phyloP scores from a whole-genome alignment of 2,888 invertebrate genomes.

The Laspeyria flexula region DNA sequence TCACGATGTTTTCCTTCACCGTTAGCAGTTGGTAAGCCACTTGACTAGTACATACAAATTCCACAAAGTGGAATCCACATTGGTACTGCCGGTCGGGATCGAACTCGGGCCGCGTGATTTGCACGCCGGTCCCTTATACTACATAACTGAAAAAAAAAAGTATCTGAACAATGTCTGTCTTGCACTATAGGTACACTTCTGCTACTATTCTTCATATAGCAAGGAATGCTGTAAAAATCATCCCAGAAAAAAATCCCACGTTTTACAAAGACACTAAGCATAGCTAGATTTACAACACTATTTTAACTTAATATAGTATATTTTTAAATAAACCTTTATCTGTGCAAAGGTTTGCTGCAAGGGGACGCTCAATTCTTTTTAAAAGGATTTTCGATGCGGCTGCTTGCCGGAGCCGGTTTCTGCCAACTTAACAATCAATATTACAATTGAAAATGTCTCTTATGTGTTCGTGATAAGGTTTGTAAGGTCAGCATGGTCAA shows the following conservation, averaged over 20 bases:
- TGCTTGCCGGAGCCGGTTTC: constrained; percentile 44
- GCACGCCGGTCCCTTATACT: too few species aligned
- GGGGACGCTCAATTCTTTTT: constrained; percentile 54
- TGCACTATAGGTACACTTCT: too few species aligned
- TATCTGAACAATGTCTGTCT: too few species aligned
- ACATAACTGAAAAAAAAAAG: too few species aligned
- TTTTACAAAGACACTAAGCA: constrained; percentile 4
- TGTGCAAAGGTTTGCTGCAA: constrained; percentile 44
- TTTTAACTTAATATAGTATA: constrained; percentile 33
- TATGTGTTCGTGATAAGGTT: constrained; percentile 33
- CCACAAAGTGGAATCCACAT: too few species aligned
- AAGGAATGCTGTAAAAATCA: background rate
- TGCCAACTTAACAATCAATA: constrained; percentile 26
- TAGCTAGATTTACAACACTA: constrained; percentile 10
- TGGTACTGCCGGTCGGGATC: too few species aligned
- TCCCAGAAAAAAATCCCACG: background rate
- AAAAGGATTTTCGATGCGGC: constrained; percentile 61
- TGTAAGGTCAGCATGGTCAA: constrained; percentile 28
- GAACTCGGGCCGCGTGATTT: too few species aligned
- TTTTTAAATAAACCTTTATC: constrained; percentile 48
- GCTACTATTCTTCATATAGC: background rate
- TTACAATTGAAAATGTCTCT: constrained; percentile 36
- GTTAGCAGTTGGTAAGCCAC: too few species aligned
- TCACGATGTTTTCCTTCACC: too few species aligned
- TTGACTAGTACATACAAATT: too few species aligned